These are phyloP conservation scores for Pegoplata infirma DNA, from an alignment of 2,888 invertebrate genomes.

Conservation along the genomic window DNA sequence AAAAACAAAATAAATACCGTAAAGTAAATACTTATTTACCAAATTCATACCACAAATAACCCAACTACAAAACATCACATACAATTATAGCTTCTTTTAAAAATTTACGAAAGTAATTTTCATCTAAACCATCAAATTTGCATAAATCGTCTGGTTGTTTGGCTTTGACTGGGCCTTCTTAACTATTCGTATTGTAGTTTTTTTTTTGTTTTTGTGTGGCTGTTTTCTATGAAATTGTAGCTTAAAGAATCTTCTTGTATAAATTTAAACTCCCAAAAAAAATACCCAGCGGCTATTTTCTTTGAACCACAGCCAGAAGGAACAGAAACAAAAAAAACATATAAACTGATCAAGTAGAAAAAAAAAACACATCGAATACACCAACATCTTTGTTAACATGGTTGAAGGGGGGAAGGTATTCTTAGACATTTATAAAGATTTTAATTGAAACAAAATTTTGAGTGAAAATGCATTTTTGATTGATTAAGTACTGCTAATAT, in stretches of 20 bases:
- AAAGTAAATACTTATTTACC: background rate
- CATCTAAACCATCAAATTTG: conserved; percentile 27
- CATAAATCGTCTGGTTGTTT: conserved; percentile 22
- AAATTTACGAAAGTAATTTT: conserved; percentile 19
- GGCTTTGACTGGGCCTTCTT: background rate
- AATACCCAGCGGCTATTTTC: conserved; percentile 43
- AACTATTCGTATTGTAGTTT: no score
- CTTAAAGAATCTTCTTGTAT: conserved; percentile 6
- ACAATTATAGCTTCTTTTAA: conserved; percentile 16
- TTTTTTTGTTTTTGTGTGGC: background rate
- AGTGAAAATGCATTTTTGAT: no score
- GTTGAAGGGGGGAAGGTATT: conserved; percentile 8
- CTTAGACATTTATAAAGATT: no score
- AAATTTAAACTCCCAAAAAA: conserved; percentile 3
- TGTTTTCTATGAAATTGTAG: conserved; percentile 20
- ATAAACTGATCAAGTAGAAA: background rate
- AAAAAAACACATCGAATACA: background rate
- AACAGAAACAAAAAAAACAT: background rate
- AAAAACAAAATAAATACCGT: conserved; percentile 2
- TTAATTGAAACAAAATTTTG: no score
- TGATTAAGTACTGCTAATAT: no score
- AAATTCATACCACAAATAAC: background rate
- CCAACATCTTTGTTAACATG: conserved; percentile 13
- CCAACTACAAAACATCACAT: background rate
- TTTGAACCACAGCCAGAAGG: conserved; percentile 30